Percentiles rank a stretch among this genome's conserved stretches.
Evolutionary conservation across 2,113 vertebrate species (phyloP).

Genomic region (Cinclus cinclus): DNA sequence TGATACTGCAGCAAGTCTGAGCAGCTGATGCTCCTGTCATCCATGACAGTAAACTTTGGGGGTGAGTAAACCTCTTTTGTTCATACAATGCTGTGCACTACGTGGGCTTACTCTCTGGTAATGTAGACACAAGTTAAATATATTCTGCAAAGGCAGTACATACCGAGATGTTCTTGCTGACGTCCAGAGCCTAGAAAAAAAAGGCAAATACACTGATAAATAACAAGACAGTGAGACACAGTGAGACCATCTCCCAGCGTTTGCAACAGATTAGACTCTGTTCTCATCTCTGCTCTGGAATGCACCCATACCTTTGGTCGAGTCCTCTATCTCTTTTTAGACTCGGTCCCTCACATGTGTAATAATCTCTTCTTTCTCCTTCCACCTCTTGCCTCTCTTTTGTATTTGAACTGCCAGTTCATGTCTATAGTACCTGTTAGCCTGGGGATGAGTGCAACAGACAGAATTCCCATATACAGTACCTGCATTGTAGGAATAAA

Average conservation of each 20-base stretch:
- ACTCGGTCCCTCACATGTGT: background rate
- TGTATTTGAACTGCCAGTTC: background rate
- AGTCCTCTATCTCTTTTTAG: background rate
- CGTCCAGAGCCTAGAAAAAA: background rate
- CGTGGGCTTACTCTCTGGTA: background rate
- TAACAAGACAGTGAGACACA: background rate
- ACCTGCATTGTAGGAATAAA: background rate
- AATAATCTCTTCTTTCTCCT: background rate
- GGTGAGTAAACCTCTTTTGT: background rate
- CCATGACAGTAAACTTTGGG: background rate
- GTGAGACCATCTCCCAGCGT: background rate
- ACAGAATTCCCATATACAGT: background rate
- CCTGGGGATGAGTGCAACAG: background rate
- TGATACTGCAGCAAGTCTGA: background rate
- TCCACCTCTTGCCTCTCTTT: background rate
- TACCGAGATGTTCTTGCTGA: constrained; percentile 44
- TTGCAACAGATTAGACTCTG: background rate
- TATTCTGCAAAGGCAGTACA: background rate
- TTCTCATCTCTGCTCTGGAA: background rate
- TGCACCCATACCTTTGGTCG: background rate
- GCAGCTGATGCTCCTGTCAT: background rate
- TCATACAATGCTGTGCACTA: background rate
- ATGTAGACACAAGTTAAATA: background rate
- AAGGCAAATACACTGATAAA: background rate
- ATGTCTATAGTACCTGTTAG: background rate